Conservation (phyloP, 2,113 vertebrate genomes). For the Lophius piscatorius region DNA sequence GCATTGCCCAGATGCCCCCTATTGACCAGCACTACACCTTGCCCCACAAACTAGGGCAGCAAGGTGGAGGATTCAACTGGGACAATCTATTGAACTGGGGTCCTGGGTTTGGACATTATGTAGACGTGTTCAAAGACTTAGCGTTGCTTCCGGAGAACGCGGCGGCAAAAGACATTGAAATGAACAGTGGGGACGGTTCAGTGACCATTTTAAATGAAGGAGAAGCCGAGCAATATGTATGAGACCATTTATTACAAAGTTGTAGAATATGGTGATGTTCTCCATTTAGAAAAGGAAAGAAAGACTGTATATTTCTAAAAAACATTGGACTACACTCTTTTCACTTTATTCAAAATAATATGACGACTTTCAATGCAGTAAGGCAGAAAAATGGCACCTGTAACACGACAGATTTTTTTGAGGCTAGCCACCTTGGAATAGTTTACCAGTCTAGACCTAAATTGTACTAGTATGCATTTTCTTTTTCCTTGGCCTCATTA, state of each 20-base stretch:
- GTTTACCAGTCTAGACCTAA: slow-evolving; percentile 59
- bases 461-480: slow-evolving; percentile 31
- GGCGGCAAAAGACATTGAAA: slow-evolving; percentile 85
- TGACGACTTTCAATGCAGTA: slow-evolving; percentile 83
- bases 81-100: slow-evolving; percentile 99
- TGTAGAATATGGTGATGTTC: slow-evolving; percentile 70
- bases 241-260: slow-evolving; percentile 79
- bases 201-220: slow-evolving; percentile 88
- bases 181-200: slow-evolving; percentile 84
- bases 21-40: slow-evolving; percentile 82
- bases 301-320: slow-evolving; percentile 69
- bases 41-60: slow-evolving; percentile 87
- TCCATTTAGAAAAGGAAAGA: slow-evolving; percentile 35
- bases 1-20: slow-evolving; percentile 72
- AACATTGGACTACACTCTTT: slow-evolving; percentile 63
- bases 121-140: slow-evolving; percentile 97
- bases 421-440: slow-evolving; percentile 57
- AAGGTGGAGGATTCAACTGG: slow-evolving; percentile 92
- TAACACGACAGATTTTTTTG: slow-evolving; percentile 40
- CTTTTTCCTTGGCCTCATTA: slow-evolving; percentile 45
- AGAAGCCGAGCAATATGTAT: slow-evolving; percentile 95
- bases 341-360: slow-evolving; percentile 54
- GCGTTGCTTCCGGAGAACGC: slow-evolving; percentile 92
- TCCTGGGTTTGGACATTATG: slow-evolving; percentile 95
- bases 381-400: slow-evolving; percentile 75